phyloP scores from a whole-genome alignment of 2,797 vertebrate genomes.

The Phrynocephalus guinanensis region DNA sequence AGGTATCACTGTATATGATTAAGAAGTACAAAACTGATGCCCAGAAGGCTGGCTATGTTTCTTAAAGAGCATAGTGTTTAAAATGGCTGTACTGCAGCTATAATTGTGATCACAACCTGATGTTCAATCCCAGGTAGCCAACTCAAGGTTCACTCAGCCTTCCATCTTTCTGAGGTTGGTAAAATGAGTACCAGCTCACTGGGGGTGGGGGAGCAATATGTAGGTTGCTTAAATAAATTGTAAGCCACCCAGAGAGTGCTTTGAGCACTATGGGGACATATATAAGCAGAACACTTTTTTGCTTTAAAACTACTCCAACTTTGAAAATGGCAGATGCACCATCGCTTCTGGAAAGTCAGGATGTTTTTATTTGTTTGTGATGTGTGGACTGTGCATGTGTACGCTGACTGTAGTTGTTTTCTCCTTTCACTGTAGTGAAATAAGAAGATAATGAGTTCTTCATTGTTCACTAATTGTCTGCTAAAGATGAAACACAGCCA shows the following conservation, averaged over 20 bases:
- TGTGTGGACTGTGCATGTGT: conserved; percentile 20
- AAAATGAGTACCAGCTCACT: too few relatives aligned
- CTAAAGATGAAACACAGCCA: conserved; percentile 74
- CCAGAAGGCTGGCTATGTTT: conserved; percentile 22
- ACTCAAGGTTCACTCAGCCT: too few relatives aligned
- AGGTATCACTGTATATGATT: not conserved
- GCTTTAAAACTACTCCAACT: not conserved
- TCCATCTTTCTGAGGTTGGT: too few relatives aligned
- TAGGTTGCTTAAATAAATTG: too few relatives aligned
- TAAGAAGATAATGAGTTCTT: conserved; percentile 77
- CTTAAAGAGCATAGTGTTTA: not conserved
- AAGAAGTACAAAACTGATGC: not conserved
- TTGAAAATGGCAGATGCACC: conserved; percentile 46
- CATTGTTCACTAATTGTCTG: conserved; percentile 79
- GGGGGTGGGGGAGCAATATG: too few relatives aligned
- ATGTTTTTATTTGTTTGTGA: conserved; percentile 57
- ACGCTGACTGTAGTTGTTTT: conserved; percentile 73
- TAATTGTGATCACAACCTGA: too few relatives aligned
- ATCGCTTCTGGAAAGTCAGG: conserved; percentile 57
- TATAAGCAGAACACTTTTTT: too few relatives aligned
- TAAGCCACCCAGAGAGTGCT: too few relatives aligned
- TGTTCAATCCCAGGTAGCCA: too few relatives aligned
- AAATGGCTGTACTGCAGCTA: too few relatives aligned
- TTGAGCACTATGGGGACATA: too few relatives aligned
- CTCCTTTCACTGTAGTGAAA: conserved; percentile 73